Conservation (phyloP, 1,140 invertebrate species). For the Contarinia nasturtii region DNA sequence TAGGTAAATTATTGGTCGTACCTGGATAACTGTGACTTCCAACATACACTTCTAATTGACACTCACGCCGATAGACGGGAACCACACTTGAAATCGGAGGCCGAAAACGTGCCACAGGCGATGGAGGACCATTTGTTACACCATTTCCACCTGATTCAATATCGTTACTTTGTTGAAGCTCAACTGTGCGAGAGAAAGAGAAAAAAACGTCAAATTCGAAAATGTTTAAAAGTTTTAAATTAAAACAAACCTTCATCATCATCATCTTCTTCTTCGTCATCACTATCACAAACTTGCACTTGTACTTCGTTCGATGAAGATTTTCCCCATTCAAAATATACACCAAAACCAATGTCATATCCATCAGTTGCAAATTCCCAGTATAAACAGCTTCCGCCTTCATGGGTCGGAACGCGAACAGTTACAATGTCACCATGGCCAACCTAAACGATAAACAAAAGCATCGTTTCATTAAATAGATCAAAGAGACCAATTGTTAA, state of each 20-base stretch:
- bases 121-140: too few species aligned
- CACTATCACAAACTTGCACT: constrained; percentile 73
- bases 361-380: constrained; percentile 99
- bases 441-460: constrained; percentile 34
- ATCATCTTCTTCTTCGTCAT: constrained; percentile 52
- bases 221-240: not conserved
- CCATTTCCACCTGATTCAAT: constrained; percentile 19
- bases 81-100: constrained; percentile 62
- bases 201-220: not conserved
- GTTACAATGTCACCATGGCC: constrained; percentile 96
- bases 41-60: constrained; percentile 90
- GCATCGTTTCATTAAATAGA: too few species aligned
- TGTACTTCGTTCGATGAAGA: constrained; percentile 66
- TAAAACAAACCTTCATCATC: constrained; percentile 25
- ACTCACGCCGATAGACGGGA: constrained; percentile 87
- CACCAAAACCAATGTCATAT: constrained; percentile 97
- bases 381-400: constrained; percentile 83
- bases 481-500: too few species aligned
- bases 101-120: constrained; percentile 11
- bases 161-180: constrained; percentile 16
- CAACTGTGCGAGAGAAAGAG: constrained; percentile 7
- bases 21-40: constrained; percentile 95
- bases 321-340: constrained; percentile 96
- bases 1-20: too few species aligned
- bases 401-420: constrained; percentile 91